These are phyloP conservation scores for Megastigmus dorsalis DNA, from an alignment of 2,888 invertebrate genomes.

Conservation along the genomic window DNA sequence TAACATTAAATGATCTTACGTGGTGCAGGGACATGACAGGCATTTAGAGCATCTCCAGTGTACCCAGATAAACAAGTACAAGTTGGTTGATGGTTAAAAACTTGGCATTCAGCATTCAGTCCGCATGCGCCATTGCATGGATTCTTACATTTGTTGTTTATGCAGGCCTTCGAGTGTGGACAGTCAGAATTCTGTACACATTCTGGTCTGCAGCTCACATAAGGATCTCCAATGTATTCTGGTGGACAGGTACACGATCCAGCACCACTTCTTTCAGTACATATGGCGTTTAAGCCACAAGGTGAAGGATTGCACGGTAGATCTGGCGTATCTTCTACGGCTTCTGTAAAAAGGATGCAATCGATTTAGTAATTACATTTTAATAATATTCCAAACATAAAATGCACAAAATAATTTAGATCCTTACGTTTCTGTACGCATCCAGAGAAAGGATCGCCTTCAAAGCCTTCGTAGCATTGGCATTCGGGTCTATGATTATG, in stretches of 20 bases:
- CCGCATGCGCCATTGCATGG: conserved; percentile 90
- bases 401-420: conserved; percentile 28
- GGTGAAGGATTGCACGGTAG: conserved; percentile 88
- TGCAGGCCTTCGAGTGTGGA: conserved; percentile 83
- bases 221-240: conserved; percentile 91
- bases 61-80: conserved; percentile 85
- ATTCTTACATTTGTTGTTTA: conserved; percentile 89
- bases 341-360: conserved; percentile 15
- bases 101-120: conserved; percentile 87
- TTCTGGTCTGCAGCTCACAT: conserved; percentile 89
- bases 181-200: conserved; percentile 93
- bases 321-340: conserved; percentile 58
- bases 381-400: too few relatives aligned
- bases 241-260: conserved; percentile 89
- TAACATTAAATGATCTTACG: conserved; percentile 23
- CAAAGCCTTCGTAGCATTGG: conserved; percentile 83
- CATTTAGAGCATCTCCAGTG: conserved; percentile 86
- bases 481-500: conserved; percentile 87
- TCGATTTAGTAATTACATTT: background rate
- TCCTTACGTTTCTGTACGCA: conserved; percentile 77
- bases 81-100: conserved; percentile 87
- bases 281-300: conserved; percentile 90
- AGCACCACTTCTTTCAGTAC: conserved; percentile 86
- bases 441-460: conserved; percentile 87
- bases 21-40: conserved; percentile 79